These are phyloP conservation scores for Saturnia japonica DNA, from an alignment of 2,888 invertebrate genomes.

Conservation along the genomic window DNA sequence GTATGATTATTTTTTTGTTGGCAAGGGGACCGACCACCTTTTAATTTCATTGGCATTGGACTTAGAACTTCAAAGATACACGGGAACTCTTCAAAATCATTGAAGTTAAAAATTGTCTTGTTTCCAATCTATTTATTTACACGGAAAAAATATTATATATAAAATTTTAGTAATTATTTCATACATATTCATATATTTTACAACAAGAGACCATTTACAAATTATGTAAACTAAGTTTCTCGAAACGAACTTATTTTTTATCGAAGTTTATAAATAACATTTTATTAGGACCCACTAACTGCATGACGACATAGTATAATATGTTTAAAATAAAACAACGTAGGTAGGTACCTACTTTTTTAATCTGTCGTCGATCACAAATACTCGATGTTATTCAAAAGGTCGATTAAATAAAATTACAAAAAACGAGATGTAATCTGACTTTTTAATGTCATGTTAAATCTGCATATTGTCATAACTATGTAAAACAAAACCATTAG, in stretches of 20 bases:
- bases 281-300: not conserved
- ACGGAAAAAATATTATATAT: not conserved
- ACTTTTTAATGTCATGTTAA: not conserved
- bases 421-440: conserved; percentile 3
- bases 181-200: not conserved
- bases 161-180: not conserved
- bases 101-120: too few species aligned
- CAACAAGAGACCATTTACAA: not conserved
- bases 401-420: not conserved
- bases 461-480: not conserved
- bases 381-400: not conserved
- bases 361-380: conserved; percentile 1
- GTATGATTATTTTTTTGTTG: too few species aligned
- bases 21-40: too few species aligned
- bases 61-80: too few species aligned
- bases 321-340: not conserved
- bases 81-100: too few species aligned
- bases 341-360: not conserved
- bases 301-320: not conserved
- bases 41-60: too few species aligned
- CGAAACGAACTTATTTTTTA: not conserved
- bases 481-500: not conserved
- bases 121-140: not conserved
- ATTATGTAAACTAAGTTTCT: conserved; percentile 1
- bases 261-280: not conserved